phyloP scores from a whole-genome alignment of 2,797 vertebrate genomes.

The Notolepis coatsorum region DNA sequence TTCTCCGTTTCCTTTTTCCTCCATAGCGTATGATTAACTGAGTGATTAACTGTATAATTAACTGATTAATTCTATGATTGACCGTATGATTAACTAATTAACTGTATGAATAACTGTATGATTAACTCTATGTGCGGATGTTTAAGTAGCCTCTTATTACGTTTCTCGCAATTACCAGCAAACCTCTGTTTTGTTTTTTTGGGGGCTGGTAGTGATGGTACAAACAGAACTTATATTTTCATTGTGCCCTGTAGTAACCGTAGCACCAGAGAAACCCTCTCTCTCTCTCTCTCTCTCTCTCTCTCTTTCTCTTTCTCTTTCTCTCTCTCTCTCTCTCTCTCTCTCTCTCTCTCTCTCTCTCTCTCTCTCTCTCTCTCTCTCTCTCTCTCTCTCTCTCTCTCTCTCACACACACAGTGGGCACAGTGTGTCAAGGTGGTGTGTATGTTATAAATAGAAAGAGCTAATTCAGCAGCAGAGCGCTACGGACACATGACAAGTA shows the following conservation, averaged over 20 bases:
- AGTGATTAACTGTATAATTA: too few species aligned
- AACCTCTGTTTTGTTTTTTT: too few species aligned
- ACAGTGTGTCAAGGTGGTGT: background rate
- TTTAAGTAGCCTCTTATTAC: background rate
- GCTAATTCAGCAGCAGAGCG: background rate
- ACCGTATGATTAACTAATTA: too few species aligned
- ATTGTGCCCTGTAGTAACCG: background rate
- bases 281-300: background rate
- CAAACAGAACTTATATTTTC: background rate
- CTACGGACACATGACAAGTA: slow-evolving; percentile 32
- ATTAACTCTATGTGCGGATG: background rate
- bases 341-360: background rate
- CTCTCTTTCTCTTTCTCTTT: background rate
- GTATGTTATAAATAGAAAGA: slow-evolving; percentile 12
- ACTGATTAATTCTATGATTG: too few species aligned
- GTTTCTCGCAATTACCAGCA: background rate
- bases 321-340: background rate
- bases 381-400: background rate
- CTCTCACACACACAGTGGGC: background rate
- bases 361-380: background rate
- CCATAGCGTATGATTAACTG: too few species aligned
- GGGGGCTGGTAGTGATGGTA: too few species aligned
- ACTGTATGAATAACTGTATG: too few species aligned
- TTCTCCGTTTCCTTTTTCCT: background rate
- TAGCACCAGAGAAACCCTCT: too few species aligned